Percentiles rank a stretch among this genome's conserved stretches.
Evolutionary conservation across 2,113 vertebrate genomes (phyloP).

Genomic region (Asarcornis scutulata): DNA sequence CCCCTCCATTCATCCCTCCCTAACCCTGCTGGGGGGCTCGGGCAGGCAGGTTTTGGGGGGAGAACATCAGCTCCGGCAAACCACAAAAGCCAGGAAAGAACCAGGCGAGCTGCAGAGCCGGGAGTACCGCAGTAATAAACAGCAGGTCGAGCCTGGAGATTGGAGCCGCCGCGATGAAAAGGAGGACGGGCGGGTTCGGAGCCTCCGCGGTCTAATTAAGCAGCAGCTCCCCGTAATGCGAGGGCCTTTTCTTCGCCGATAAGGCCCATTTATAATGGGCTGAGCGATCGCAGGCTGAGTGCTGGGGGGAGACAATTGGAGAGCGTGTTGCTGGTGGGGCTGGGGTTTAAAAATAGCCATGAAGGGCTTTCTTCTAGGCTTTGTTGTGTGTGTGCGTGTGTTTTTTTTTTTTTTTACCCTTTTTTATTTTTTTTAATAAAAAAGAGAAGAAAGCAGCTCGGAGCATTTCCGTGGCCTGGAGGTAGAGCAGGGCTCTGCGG

Average conservation of each 20-base stretch:
- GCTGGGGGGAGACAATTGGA: slow-evolving; percentile 65
- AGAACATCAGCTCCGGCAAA: background rate
- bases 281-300: slow-evolving; percentile 40
- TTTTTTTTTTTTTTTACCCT: background rate
- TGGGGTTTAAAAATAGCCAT: slow-evolving; percentile 71
- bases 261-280: slow-evolving; percentile 66
- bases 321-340: slow-evolving; percentile 58
- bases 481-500: background rate
- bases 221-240: slow-evolving; percentile 59
- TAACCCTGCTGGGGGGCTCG: rapidly evolving
- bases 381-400: background rate
- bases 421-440: background rate
- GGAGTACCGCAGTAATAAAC: slow-evolving; percentile 65
- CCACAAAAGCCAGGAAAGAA: background rate
- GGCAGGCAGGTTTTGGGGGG: background rate
- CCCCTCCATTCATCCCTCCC: background rate
- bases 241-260: slow-evolving; percentile 65
- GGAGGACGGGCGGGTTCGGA: slow-evolving; percentile 50
- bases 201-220: slow-evolving; percentile 66
- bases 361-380: slow-evolving; percentile 49
- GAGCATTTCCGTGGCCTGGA: slow-evolving; percentile 25
- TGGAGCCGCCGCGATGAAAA: slow-evolving; percentile 54
- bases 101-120: slow-evolving; percentile 10
- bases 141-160: slow-evolving; percentile 53
- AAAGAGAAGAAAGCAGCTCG: slow-evolving; percentile 25